Conservation (phyloP, 2,113 vertebrate species). For the Hystrix brachyura region DNA sequence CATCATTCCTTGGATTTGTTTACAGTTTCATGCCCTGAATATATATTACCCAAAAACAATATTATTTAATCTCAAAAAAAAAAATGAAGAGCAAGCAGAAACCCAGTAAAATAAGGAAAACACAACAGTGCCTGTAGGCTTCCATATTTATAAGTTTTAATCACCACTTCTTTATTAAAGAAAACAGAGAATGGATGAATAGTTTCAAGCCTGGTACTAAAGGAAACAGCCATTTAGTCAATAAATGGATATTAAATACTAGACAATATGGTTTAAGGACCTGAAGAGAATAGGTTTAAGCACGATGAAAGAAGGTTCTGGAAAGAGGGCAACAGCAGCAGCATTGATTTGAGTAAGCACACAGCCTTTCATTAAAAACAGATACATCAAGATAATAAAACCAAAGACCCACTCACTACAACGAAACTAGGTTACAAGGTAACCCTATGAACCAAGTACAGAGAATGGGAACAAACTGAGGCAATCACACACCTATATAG, state of each 20-base stretch:
- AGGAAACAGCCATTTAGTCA: slow-evolving; percentile 4
- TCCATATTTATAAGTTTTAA: neutral
- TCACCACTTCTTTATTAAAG: neutral
- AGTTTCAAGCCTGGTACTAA: slow-evolving; percentile 12
- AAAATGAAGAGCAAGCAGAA: neutral
- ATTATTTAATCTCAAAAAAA: slow-evolving; percentile 31
- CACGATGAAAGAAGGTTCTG: neutral
- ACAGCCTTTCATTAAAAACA: neutral
- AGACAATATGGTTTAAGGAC: neutral
- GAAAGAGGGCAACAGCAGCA: neutral
- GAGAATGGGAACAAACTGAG: neutral
- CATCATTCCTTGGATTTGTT: neutral
- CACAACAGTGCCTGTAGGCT: neutral
- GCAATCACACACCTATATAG: neutral
- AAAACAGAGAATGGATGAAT: neutral
- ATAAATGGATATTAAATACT: neutral
- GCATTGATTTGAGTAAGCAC: neutral
- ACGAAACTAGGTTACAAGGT: neutral
- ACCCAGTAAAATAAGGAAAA: neutral
- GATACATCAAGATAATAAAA: neutral
- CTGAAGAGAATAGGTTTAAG: neutral
- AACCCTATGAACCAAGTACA: neutral
- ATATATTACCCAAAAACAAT: neutral
- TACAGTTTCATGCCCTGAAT: neutral
- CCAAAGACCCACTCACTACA: neutral